A percentile compares a stretch with the other conserved stretches of the same genome.
phyloP scores from a whole-genome alignment of 2,888 invertebrate genomes.

The Synergus japonicus region DNA sequence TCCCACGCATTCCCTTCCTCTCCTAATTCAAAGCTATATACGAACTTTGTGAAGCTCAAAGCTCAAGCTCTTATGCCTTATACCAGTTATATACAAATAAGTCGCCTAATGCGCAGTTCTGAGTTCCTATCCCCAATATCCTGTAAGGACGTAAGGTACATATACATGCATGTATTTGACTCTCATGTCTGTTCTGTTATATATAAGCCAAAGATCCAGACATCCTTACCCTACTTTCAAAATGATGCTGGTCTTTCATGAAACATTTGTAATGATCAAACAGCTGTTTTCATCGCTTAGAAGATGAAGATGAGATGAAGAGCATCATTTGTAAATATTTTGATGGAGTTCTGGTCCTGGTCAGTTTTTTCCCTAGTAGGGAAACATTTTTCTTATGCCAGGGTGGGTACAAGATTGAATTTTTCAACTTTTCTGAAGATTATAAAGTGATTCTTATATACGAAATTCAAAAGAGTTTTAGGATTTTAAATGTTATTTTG shows the following conservation, averaged over 20 bases:
- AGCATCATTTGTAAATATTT: no score
- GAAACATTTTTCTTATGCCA: no score
- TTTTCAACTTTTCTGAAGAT: no score
- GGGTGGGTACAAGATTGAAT: no score
- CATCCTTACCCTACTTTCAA: not conserved
- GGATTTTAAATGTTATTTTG: no score
- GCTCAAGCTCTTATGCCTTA: constrained; percentile 41
- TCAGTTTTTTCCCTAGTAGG: no score
- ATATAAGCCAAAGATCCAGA: not conserved
- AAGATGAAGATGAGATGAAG: no score
- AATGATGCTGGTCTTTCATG: not conserved
- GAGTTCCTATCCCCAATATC: not conserved
- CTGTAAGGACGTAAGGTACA: not conserved
- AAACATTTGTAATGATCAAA: not conserved
- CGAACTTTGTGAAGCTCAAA: constrained; percentile 46
- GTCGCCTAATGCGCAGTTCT: constrained; percentile 29
- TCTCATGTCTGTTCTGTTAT: not conserved
- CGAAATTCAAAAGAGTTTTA: no score
- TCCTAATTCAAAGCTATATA: constrained; percentile 47
- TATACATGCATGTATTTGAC: not conserved
- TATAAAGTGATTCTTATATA: no score
- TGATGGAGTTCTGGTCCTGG: no score
- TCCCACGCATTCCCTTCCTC: constrained; percentile 75
- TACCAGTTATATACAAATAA: constrained; percentile 16
- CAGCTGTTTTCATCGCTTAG: not conserved